Base-by-base conservation (phyloP, 2,797 vertebrate species). In the Manis crassicaudata region DNA sequence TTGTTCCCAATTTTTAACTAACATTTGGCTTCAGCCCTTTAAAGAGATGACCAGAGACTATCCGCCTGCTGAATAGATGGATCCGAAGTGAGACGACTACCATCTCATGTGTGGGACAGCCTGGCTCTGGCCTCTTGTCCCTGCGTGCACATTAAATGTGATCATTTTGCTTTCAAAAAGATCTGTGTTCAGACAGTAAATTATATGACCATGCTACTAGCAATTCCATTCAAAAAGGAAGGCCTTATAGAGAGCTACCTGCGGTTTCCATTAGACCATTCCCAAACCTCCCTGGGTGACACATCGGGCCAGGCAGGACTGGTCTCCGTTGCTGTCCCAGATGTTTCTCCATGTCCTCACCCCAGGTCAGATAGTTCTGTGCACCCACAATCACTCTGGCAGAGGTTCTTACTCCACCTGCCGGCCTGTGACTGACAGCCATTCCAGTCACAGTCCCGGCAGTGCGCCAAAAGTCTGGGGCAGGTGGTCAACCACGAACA, bases 381-480 rank as follows among this genome's bases (percentile, higher is more conserved):
- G 18, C 25, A 6, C 0, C 13, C 32, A 40, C 5, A 4, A 0
- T 54, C 21, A 17, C 40, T 6, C 73, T n/a, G 18, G 12, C 1
- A 6, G 56, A 27, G 3, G 17, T 67, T 79, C 50, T 52, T 90
- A 35, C 32, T 40, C 17, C 81, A 65, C 58, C 12, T 29, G 4
- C 11, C 11, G 25, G 23, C 12, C 17, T 6, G 10, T 3, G 1
- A 12, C 18, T 4, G 0, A n/a, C 0, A 3, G 6, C 4, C 7
- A 10, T 3, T 10, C 50, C 50, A 14, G n/a, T 20, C 56, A 35
- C 46, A 32, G 46, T 17, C 32, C 25, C 4, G 20, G 14, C 40
- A 20, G 1, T 12, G 54, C n/a, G 27, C 1, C 5, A 18, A 14
- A 27, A 0, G 0, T n/a, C 17, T 27, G 6, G 29, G 18, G 17